Evolutionary conservation across 2,888 invertebrate species (phyloP), one percentile per base, ranked within the genome.

Genomic region (Sturmia bella): DNA sequence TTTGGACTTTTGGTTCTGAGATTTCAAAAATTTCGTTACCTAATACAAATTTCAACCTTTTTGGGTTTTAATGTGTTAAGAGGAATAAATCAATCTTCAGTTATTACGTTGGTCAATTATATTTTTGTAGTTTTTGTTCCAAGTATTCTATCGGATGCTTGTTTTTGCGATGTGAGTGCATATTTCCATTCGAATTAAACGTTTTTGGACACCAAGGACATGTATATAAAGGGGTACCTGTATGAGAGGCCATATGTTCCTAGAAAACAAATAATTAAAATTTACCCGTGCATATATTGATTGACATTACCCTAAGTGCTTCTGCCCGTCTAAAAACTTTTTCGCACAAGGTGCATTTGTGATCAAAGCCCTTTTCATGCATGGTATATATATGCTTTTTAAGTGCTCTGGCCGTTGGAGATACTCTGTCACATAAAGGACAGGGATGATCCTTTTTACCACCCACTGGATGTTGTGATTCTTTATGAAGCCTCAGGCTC

Each of bases 171-270:
- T 90, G 90, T 0, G 89, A 88, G 84, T 90, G 89, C 89, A 90
- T 89, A 81, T 90, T 90, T 7, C 89, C 90, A 84, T 88, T 88
- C 0, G 90, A 89, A 84, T 90, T 90, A 66, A 90, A 90, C 7
- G 89, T 89, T 82, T 88, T 88, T 0, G 89, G 86, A 81, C 90
- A 90, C 84, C 89, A 89, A 0, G 88, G 88, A 19, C 90, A 90
- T 27, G 87, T 88, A 72, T 90, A 89, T 2, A 90, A 83, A 5
- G 88, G 87, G 39, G 89, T 89, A 9, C 90, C 89, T 0, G 89
- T 90, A 50, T 90, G 90, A 39, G 88, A 88, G 3, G 90, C 89
- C 88, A 90, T 89, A 72, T 90, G 90, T 78, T 90, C 90, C 89
- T 90, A 69, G 0, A 85, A 41, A 4, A 2, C 6, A 27, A 27